phyloP scores from a whole-genome alignment of 2,113 vertebrate genomes.

The Lucifuga dentata region DNA sequence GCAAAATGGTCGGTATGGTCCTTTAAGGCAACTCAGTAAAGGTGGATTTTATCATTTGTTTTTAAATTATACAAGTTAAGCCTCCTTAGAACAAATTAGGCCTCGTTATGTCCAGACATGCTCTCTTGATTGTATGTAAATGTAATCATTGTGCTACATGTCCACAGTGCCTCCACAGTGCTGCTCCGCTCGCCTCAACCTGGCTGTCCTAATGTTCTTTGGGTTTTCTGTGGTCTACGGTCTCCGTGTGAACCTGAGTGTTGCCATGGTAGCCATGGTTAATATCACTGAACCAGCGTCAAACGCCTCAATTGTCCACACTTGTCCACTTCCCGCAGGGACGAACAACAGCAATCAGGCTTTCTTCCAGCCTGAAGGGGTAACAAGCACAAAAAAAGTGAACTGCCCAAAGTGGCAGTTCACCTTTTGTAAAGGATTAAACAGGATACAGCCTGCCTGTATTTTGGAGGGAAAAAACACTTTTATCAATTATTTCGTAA shows the following conservation, averaged over 20 bases:
- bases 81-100: too few species aligned
- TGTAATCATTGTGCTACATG: fast-evolving
- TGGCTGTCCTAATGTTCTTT: constrained; percentile 87
- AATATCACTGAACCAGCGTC: constrained; percentile 66
- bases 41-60: too few species aligned
- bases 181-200: constrained; percentile 84
- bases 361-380: constrained; percentile 63
- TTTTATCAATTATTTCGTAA: too few species aligned
- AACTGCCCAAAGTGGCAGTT: too few species aligned
- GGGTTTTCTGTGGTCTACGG: constrained; percentile 86
- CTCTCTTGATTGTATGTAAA: too few species aligned
- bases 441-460: too few species aligned
- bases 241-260: constrained; percentile 88
- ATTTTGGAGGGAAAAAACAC: too few species aligned
- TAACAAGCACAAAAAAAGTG: constrained; percentile 45
- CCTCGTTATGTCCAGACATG: too few species aligned
- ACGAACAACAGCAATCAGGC: constrained; percentile 39
- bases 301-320: constrained; percentile 55
- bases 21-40: too few species aligned
- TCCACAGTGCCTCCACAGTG: constrained; percentile 73
- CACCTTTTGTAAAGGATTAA: too few species aligned
- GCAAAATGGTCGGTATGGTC: too few species aligned
- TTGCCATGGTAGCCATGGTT: constrained; percentile 87
- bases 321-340: constrained; percentile 64
- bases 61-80: too few species aligned